Conservation (phyloP, 2,113 vertebrate species). For the Athene noctua region DNA sequence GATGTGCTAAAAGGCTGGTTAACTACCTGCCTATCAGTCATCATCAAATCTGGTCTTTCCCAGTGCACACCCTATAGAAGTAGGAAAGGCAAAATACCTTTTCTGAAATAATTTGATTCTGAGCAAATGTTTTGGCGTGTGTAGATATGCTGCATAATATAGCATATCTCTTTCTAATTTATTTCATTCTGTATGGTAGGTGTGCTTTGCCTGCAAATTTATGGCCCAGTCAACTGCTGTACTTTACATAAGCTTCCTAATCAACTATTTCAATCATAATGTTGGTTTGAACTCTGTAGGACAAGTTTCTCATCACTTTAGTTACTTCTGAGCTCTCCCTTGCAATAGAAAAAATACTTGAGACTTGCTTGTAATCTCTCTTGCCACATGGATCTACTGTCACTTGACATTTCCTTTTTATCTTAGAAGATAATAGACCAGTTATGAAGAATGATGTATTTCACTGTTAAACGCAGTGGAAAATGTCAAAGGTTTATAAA, state of each 20-base stretch:
- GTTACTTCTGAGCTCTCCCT: background rate
- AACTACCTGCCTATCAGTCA: background rate
- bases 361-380: background rate
- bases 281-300: background rate
- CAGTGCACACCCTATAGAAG: background rate
- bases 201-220: background rate
- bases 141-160: background rate
- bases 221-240: background rate
- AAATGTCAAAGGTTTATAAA: background rate
- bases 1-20: background rate
- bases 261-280: background rate
- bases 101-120: background rate
- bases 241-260: background rate
- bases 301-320: background rate
- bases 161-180: background rate
- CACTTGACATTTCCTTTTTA: background rate
- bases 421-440: background rate
- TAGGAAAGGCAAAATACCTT: background rate
- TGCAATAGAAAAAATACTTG: background rate
- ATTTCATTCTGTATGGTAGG: background rate
- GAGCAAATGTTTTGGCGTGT: background rate
- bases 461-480: background rate
- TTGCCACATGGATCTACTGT: rapidly evolving
- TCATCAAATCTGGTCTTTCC: background rate
- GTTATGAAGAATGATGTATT: background rate